Evolutionary conservation across 1,140 invertebrate species (phyloP).

Genomic region (Chymomyza costata): DNA sequence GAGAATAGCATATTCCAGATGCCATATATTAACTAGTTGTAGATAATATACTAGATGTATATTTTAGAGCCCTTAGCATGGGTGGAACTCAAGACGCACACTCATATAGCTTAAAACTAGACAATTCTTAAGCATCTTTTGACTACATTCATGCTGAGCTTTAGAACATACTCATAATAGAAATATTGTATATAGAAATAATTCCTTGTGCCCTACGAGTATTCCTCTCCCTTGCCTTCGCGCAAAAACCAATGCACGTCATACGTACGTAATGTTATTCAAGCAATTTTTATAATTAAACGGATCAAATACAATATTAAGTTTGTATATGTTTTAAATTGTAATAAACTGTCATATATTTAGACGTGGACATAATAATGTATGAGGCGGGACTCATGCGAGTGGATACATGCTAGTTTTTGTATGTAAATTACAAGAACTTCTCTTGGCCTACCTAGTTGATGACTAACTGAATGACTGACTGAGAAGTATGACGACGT

Average conservation of each 20-base stretch:
- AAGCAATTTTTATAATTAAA: conserved; percentile 30
- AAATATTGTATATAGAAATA: background rate
- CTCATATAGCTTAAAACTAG: no score
- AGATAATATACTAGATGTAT: no score
- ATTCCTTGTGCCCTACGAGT: background rate
- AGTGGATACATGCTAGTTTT: conserved; percentile 23
- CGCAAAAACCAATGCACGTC: background rate
- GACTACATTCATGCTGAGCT: no score
- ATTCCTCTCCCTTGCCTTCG: conserved; percentile 33
- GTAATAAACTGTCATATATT: conserved; percentile 55
- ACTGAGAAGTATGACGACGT: no score
- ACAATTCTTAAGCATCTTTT: no score
- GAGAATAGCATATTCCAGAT: conserved; percentile 59
- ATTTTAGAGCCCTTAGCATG: no score
- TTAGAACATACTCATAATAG: no score
- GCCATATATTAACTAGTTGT: conserved; percentile 41
- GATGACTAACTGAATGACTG: no score
- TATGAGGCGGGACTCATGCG: conserved; percentile 10
- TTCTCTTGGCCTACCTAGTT: no score
- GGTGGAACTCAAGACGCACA: no score
- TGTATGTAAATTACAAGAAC: no score
- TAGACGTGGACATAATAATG: conserved; percentile 46
- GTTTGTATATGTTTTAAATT: conserved; percentile 46
- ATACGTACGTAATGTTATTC: conserved; percentile 1
- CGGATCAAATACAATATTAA: conserved; percentile 50